Conservation (phyloP, 1,140 invertebrate species). For the Phocides pigmalion region DNA sequence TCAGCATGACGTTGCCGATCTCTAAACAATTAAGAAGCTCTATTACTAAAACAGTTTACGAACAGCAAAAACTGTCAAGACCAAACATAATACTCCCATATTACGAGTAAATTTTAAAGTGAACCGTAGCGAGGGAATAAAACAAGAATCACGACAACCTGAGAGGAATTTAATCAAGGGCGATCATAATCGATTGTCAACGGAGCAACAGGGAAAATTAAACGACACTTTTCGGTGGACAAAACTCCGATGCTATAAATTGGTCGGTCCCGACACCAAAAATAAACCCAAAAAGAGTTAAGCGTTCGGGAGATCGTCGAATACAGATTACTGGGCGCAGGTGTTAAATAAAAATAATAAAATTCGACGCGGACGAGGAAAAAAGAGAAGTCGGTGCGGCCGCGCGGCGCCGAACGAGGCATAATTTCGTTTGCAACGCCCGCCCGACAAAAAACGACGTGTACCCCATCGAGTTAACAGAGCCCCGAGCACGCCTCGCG, state of each 20-base stretch:
- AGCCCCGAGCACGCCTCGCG: slow-evolving; percentile 50
- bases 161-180: slow-evolving; percentile 61
- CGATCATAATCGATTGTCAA: slow-evolving; percentile 79
- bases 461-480: slow-evolving; percentile 64
- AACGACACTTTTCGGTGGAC: slow-evolving; percentile 74
- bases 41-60: slow-evolving; percentile 3
- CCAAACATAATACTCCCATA: slow-evolving; percentile 5
- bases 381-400: slow-evolving; percentile 75
- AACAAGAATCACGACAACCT: slow-evolving; percentile 29
- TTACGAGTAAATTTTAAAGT: neutral
- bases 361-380: slow-evolving; percentile 68
- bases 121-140: slow-evolving; percentile 24
- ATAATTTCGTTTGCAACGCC: slow-evolving; percentile 75
- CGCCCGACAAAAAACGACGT: slow-evolving; percentile 68
- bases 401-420: slow-evolving; percentile 72
- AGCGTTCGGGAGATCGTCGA: slow-evolving; percentile 80
- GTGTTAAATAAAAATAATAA: slow-evolving; percentile 83
- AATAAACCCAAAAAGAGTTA: slow-evolving; percentile 78
- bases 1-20: neutral
- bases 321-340: slow-evolving; percentile 80
- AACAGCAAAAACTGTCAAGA: neutral
- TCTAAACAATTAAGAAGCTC: neutral
- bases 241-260: slow-evolving; percentile 75
- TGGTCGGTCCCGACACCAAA: slow-evolving; percentile 56
- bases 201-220: slow-evolving; percentile 72